Percentiles rank a stretch among this genome's conserved stretches.
These are phyloP conservation scores for Gallirallus australis DNA, from an alignment of 2,797 vertebrate genomes.

Conservation along the genomic window DNA sequence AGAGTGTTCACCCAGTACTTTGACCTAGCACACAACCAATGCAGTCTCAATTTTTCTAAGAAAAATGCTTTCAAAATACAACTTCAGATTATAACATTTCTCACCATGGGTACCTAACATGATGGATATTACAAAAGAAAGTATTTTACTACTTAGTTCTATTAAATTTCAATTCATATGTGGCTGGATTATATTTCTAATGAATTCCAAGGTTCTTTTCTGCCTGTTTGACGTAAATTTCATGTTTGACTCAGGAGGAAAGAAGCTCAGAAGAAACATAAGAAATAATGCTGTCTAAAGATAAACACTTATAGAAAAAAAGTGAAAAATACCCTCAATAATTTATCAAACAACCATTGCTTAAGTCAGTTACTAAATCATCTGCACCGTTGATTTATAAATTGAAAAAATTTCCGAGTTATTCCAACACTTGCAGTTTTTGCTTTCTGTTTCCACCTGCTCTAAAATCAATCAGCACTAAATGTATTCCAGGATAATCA, in stretches of 20 bases:
- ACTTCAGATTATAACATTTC: background rate
- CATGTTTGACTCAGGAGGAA: background rate
- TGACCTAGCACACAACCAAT: background rate
- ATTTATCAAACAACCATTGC: background rate
- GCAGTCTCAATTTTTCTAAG: background rate
- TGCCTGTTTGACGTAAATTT: background rate
- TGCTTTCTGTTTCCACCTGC: background rate
- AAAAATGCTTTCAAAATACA: background rate
- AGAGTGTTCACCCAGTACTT: background rate
- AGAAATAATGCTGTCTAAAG: background rate
- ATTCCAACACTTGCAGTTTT: background rate
- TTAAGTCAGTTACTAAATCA: background rate
- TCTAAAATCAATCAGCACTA: background rate
- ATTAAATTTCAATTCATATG: background rate
- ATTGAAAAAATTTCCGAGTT: background rate
- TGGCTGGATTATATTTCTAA: background rate
- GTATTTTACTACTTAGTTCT: background rate
- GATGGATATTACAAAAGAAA: background rate
- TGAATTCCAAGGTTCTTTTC: background rate
- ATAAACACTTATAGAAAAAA: background rate
- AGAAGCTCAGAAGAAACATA: background rate
- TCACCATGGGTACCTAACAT: background rate
- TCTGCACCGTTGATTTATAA: background rate
- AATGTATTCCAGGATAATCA: background rate
- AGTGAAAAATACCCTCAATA: background rate